Evolutionary conservation across 2,888 invertebrate species (phyloP), one percentile per base, ranked within the genome.

Genomic region (Leptinotarsa juncta): DNA sequence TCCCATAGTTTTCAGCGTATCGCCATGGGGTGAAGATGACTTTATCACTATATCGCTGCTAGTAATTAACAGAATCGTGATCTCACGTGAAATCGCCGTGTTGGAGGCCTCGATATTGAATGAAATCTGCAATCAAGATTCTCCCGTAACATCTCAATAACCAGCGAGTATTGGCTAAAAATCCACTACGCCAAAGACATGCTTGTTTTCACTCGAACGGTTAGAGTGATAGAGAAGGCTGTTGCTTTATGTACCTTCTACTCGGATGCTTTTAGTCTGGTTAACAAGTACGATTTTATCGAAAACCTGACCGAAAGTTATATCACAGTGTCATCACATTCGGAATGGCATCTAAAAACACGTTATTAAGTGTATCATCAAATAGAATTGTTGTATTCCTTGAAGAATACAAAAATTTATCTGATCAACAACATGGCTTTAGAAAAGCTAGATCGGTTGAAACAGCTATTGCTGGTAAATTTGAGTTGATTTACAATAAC

Each of bases 11-110:
- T 84, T 82, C 81, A 76, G 76, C 78, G 77, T 75, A 78, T 74
- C 74, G 70, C 80, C 78, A 80, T 81, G 80, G 81, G 80, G 81
- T 81, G 81, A 80, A 80, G 81, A 48, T 69, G 60, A 69, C 57
- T 69, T 60, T 57, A 82, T 82, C 82, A 83, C 81, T 78, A 82
- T 82, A 84, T 84, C 84, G 82, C 68, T 75, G 74, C 74, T 78
- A 78, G 82, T 85, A 85, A 86, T 86, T 86, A 86, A 86, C 85
- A 83, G 82, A 81, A 83, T 85, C 86, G 85, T 86, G 83, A 83
- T 84, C 83, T 81, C 81, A 85, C 79, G 82, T 83, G 83, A 83
- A 84, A 84, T 84, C 84, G 79, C 81, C 82, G 81, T 83, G 83
- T 84, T 84, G 83, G 83, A 84, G 84, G 84, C 81, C 83, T 81